Base-by-base conservation (phyloP, 2,797 vertebrate species). In the Salarias fasciatus region DNA sequence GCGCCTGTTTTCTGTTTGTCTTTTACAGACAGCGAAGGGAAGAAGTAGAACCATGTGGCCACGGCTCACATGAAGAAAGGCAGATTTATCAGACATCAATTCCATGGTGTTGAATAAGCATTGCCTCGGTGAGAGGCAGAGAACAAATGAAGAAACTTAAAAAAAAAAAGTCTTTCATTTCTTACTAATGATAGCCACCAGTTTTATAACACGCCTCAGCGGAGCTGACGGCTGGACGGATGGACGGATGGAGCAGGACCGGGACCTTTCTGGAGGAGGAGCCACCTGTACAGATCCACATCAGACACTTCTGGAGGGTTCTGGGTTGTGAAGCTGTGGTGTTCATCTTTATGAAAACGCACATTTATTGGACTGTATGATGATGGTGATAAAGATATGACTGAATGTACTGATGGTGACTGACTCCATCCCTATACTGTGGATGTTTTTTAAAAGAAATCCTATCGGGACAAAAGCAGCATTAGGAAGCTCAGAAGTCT, bases 41-140 rank as follows among this genome's bases (percentile, higher is more conserved):
- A 94, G 94, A 94, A 94, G 91, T 95, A 87, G 81, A 76, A 89
- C 89, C 95, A 96, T 95, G 95, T 96, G 95, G 95, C 74, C 53
- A 49, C 90, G 88, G 91, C 92, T 96, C 95, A 96, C 95, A 93
- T 95, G 94, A 92, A 85, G 93, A 94, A 93, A 86, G 88, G 92
- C 91, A 92, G 95, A 95, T 93, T 71, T 92, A 95, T 95, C 93
- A 96, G 92, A 95, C 96, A 95, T 98, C 95, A 94, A 93, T 95
- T 96, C 95, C 95, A 94, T 95, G 95, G 95, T 97, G 96, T 98
- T 96, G 70, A 82, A 85, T 83, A 84, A 92, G 93, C 94, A 95
- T 95, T 93, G 94, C 95, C 96, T 97, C 95, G 92, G 91, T 96
- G 93, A 94, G 94, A 97, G 95, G 95, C 84, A 82, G 94, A 94